Conservation (phyloP, 2,113 vertebrate genomes). For the Psammodynastes pulverulentus region DNA sequence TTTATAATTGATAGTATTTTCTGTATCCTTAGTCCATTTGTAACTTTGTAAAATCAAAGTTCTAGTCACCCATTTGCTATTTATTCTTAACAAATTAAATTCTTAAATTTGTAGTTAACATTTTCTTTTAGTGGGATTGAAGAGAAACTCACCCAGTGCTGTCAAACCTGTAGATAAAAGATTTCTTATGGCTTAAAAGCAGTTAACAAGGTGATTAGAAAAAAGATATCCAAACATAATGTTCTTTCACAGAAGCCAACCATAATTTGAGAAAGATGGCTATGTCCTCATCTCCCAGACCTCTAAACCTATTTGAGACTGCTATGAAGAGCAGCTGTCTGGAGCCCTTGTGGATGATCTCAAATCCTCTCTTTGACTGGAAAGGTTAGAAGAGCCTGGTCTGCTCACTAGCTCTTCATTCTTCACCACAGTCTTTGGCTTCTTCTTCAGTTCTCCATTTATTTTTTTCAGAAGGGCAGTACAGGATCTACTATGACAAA, state of each 20-base stretch:
- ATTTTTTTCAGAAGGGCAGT: neutral
- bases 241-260: neutral
- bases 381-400: too few relatives aligned
- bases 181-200: neutral
- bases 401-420: too few relatives aligned
- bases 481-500: neutral
- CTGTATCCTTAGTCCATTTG: neutral
- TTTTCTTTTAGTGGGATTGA: neutral
- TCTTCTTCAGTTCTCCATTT: too few relatives aligned
- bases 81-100: neutral
- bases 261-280: too few relatives aligned
- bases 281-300: too few relatives aligned
- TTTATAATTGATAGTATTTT: neutral
- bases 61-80: neutral
- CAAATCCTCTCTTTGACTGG: too few relatives aligned
- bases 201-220: neutral
- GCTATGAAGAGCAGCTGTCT: too few relatives aligned
- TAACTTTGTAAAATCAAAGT: neutral
- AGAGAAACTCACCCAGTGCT: neutral
- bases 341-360: too few relatives aligned
- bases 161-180: neutral
- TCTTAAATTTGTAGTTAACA: neutral
- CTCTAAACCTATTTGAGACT: too few relatives aligned
- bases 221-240: neutral
- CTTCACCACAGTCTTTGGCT: too few relatives aligned